Percentiles rank a stretch among this genome's conserved stretches.
These are phyloP conservation scores for Cryptocephalus moraei DNA, from an alignment of 2,888 invertebrate genomes.

Conservation along the genomic window DNA sequence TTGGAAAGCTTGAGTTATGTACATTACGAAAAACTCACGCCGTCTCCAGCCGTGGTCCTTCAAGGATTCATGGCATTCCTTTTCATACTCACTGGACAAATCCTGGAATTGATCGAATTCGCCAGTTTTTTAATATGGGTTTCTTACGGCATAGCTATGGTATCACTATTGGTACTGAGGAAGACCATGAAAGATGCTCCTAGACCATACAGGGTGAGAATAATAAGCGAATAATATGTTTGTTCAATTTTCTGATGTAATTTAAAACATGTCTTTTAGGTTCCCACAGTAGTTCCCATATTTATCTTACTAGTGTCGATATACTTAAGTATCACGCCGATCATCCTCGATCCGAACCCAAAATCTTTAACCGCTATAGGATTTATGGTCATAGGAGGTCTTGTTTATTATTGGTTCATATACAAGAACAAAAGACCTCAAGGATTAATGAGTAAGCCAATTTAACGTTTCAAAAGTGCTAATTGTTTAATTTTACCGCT, in stretches of 20 bases:
- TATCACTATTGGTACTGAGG: constrained; percentile 63
- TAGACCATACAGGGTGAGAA: constrained; percentile 57
- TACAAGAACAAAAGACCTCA: constrained; percentile 55
- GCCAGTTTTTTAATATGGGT: constrained; percentile 83
- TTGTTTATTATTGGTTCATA: constrained; percentile 66
- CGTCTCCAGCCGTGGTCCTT: constrained; percentile 71
- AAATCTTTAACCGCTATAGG: constrained; percentile 67
- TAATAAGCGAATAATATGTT: background rate
- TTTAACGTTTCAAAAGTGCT: too few relatives aligned
- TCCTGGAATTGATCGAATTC: constrained; percentile 67
- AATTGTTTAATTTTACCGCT: background rate
- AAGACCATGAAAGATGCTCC: constrained; percentile 55
- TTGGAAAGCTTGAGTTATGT: constrained; percentile 69
- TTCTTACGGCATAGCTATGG: constrained; percentile 76
- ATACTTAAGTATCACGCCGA: constrained; percentile 64
- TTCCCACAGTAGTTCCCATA: constrained; percentile 62
- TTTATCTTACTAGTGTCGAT: constrained; percentile 60
- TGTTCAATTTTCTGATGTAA: background rate
- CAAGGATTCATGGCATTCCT: constrained; percentile 64
- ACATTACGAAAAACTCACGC: constrained; percentile 62
- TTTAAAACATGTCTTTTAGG: constrained; percentile 33
- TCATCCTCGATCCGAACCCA: constrained; percentile 61
- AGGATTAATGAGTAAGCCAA: constrained; percentile 48
- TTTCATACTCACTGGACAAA: constrained; percentile 65
- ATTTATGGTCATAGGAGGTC: constrained; percentile 58